A percentile compares a stretch with the other conserved stretches of the same genome.
phyloP scores from a whole-genome alignment of 2,888 invertebrate species.

The Cataglyphis livida region DNA sequence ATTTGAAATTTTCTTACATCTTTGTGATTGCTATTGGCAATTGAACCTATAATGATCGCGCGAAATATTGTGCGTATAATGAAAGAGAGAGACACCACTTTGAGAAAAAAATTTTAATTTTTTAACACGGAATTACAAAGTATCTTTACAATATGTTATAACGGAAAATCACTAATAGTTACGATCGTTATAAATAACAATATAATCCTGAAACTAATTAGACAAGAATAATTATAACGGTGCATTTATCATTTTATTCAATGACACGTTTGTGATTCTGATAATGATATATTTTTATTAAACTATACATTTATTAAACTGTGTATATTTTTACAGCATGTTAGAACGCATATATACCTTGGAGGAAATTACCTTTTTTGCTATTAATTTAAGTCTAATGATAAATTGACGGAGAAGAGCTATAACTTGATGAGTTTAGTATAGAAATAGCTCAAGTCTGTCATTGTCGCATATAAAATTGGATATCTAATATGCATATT shows the following conservation, averaged over 20 bases:
- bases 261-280: neutral
- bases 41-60: neutral
- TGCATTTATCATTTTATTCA: constrained; percentile 18
- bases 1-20: constrained; percentile 26
- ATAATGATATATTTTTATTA: constrained; percentile 21
- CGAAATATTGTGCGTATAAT: neutral
- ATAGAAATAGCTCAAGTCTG: neutral
- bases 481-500: neutral
- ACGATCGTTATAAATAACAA: constrained; percentile 36
- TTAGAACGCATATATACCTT: neutral
- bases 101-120: neutral
- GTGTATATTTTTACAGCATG: neutral
- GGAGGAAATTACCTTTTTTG: neutral
- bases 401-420: constrained; percentile 25
- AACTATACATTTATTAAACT: neutral
- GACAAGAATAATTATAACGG: constrained; percentile 18
- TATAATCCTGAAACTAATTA: constrained; percentile 30
- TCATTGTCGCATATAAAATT: constrained; percentile 4
- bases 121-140: neutral
- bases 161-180: constrained; percentile 22
- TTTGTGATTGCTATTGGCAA: neutral
- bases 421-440: neutral
- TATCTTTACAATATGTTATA: neutral
- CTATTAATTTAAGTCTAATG: constrained; percentile 29
- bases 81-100: neutral